Base-by-base conservation (phyloP, 2,888 invertebrate species). In the Petrolisthes manimaculis region DNA sequence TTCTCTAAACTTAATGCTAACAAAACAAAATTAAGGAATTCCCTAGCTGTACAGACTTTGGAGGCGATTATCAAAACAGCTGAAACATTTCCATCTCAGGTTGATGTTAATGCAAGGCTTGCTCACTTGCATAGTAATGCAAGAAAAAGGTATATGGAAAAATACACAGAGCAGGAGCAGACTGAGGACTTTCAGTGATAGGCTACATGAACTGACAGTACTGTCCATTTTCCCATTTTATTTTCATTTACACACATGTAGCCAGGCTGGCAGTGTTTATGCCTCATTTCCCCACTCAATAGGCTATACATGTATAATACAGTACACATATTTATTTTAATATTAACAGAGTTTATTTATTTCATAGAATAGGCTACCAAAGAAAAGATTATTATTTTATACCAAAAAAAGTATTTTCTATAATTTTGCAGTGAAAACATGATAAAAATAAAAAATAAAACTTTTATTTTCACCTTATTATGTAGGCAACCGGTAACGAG, bases 21-120 rank as follows among this genome's bases (percentile, higher is more conserved):
- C 61, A 83, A 83, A 83, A 83, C 83, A 71, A 71, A 83, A 9
- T 53, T 83, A 69, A 83, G 83, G 71, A 69, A n/a, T 83, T 51
- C 8, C 53, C 83, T 83, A 56, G 53, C 71, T 83, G 83, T 71
- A 37, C 69, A n/a, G 24, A 83, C 71, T 71, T 71, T 83, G 69
- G 71, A 83, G 53, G 54, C 83, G 9, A 83, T 71, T 71, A 53
- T 83, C 61, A 83, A 82, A 82, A 69, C 69, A n/a, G 51, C 67
- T 24, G 83, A 83, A 83, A 83, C 53, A 0, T 83, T 83, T 53
- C 53, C 69, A 71, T 67, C 37, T 18, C 83, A 67, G 18, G 69
- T 83, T 83, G 83, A 83, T 71, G 71, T 83, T 24, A 74, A 83
- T 51, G 74, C 71, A 55, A 71, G 74, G 24, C 71, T 71, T 83